A percentile compares a stretch with the other conserved stretches of the same genome.
phyloP scores from a whole-genome alignment of 2,797 vertebrate genomes.

The Periparus ater region DNA sequence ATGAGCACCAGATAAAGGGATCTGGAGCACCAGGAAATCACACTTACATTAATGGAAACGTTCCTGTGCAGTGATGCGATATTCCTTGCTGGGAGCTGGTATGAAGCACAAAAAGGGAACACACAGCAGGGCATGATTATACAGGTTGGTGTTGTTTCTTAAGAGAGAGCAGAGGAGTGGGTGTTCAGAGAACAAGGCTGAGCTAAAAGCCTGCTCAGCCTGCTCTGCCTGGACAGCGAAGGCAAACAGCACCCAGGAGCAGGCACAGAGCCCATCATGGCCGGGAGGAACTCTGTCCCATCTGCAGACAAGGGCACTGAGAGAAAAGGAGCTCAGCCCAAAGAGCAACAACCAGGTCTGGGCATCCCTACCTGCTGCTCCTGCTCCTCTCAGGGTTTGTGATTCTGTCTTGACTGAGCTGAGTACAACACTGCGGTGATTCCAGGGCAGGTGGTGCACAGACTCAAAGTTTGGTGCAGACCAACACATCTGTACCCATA shows the following conservation, averaged over 20 bases:
- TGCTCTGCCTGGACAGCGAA: not conserved
- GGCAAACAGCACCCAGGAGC: not conserved
- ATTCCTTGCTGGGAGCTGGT: not conserved
- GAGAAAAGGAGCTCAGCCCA: not conserved
- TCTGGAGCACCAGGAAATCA: not conserved
- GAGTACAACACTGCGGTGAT: not conserved
- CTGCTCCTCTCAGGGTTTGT: not conserved
- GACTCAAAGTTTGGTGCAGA: not conserved
- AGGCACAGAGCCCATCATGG: accelerated
- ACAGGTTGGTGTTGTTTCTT: not conserved
- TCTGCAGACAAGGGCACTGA: not conserved
- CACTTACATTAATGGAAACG: not conserved
- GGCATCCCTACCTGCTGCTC: not conserved
- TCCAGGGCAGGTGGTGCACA: not conserved
- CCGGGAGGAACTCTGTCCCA: not conserved
- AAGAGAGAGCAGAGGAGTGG: not conserved
- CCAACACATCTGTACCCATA: not conserved
- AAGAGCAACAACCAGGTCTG: not conserved
- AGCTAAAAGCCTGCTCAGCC: not conserved
- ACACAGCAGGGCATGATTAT: not conserved
- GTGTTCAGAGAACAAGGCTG: not conserved
- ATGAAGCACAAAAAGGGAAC: not conserved
- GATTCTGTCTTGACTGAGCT: not conserved
- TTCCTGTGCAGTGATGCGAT: not conserved
- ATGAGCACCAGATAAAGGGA: conserved; percentile 2